Base-by-base conservation (phyloP, 2,113 vertebrate species). In the Poeciliopsis occidentalis region DNA sequence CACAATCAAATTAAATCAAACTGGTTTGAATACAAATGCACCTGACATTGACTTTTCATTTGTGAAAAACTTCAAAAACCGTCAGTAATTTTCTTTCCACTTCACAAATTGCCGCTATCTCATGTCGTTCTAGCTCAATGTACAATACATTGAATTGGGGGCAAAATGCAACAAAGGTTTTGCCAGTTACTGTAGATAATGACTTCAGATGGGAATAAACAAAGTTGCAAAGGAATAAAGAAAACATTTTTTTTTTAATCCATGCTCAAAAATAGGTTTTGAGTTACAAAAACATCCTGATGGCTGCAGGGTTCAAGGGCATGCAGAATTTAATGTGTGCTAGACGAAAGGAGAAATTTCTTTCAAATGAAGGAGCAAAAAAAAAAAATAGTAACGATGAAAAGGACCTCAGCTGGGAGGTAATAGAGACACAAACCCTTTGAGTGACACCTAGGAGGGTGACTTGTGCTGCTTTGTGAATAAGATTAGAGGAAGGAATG, bases 391-490 rank as follows among this genome's bases (percentile, higher is more conserved):
- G 83, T 78, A 78, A 81, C 85, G 41, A 64, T 64, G 60, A 79
- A 32, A 76, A 80, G 80, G 77, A 71, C 71, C 82, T 80, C 64
- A 79, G 79, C 70, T 76, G 76, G 79, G 61, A 82, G 68, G 81
- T 83, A 78, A 82, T 74, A 70, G 86, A 80, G 72, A 81, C 61
- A 64, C 66, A 78, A 82, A 72, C 63, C 78, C 65, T 60, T 67
- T 81, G 82, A 88, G 82, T 91, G 90, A 87, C 89, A 91, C 76
- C 83, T 87, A 71, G 71, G 66, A 82, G 80, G 82, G 73, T 78
- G 85, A 85, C 88, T 86, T 73, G 65, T 90, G 87, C 79, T 81
- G 82, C 85, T 88, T 87, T 86, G 80, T 87, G 82, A 87, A 85
- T 91, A 85, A 81, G 87, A 92, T 91, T 87, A 91, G 83, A 87